A percentile compares a stretch with the other conserved stretches of the same genome.
phyloP scores from a whole-genome alignment of 2,797 vertebrate genomes.

The Helarctos malayanus region DNA sequence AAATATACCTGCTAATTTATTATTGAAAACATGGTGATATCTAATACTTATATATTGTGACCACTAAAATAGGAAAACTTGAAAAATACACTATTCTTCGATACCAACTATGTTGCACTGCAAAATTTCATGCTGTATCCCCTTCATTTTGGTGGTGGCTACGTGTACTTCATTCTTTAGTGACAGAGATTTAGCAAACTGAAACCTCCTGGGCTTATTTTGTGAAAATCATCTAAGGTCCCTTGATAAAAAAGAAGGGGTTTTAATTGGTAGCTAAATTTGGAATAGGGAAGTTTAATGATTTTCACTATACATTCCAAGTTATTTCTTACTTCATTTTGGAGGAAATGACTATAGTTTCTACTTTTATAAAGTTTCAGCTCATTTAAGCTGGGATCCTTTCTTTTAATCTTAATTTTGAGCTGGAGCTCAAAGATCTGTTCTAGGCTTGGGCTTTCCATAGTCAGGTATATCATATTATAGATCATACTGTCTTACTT shows the following conservation, averaged over 20 bases:
- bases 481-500: slow-evolving; percentile 80
- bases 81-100: background rate
- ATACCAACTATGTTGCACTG: background rate
- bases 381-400: slow-evolving; percentile 65
- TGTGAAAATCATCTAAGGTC: slow-evolving; percentile 36
- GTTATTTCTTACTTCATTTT: slow-evolving; percentile 52
- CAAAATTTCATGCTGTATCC: background rate
- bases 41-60: slow-evolving; percentile 13
- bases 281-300: slow-evolving; percentile 24
- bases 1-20: slow-evolving; percentile 20
- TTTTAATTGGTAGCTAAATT: slow-evolving; percentile 59
- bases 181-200: slow-evolving; percentile 10
- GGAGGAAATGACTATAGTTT: slow-evolving; percentile 52
- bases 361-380: slow-evolving; percentile 35
- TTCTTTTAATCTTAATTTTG: slow-evolving; percentile 61
- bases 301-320: slow-evolving; percentile 37
- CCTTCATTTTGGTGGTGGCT: background rate
- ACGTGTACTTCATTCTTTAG: background rate
- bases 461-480: slow-evolving; percentile 73
- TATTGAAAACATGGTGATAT: background rate
- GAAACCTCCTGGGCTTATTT: slow-evolving; percentile 46
- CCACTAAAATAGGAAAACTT: slow-evolving; percentile 13
- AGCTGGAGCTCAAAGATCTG: slow-evolving; percentile 72
- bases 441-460: slow-evolving; percentile 70
- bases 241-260: background rate